Base-by-base conservation (phyloP, 2,797 vertebrate species). In the Holocentrus rufus region DNA sequence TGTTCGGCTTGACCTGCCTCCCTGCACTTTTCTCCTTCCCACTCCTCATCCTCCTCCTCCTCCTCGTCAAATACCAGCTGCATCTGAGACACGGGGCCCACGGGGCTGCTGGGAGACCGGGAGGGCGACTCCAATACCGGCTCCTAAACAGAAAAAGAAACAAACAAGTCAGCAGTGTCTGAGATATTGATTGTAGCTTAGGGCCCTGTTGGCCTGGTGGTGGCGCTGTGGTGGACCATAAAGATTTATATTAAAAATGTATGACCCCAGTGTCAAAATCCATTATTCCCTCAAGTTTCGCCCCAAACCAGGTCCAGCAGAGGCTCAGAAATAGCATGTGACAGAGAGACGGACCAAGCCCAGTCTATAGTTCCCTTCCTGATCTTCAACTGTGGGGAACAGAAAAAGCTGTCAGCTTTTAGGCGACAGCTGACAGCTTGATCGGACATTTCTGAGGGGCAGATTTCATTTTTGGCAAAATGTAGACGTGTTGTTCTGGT, bases 31-130 rank as follows among this genome's bases (percentile, higher is more conserved):
- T 27, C 59, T 3, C 18, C 61, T 0, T 76, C 71, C n/a, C 72
- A 69, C 9, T 68, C 81, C 27, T 81, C 87, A 0, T 63, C 61
- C 11, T 52, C 77, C 0, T 90, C 90, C 0, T 92, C 91, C 0
- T 93, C 92, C 4, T 93, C 92, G 1, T 94, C 92, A 68, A 91
- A 94, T 82, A 87, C 54, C 79, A 94, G 89, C 74, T 93, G 92
- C 93, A 94, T 94, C 56, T 20, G 86, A 62, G 92, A 94, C 55
- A 93, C 79, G 0, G 88, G 86, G 54, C 79, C 89, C 73, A 50
- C 85, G 54, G 49, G 77, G 79, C 73, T 9, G 11, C 46, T 2
- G 42, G 72, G 53, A 18, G 80, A 34, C 22, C 5, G 65, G 62
- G 62, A 2, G 0, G 74, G 61, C 1, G 83, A 76, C 1, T 5